A percentile compares a stretch with the other conserved stretches of the same genome.
phyloP scores from a whole-genome alignment of 2,113 vertebrate genomes.

The Lichenostomus cassidix region DNA sequence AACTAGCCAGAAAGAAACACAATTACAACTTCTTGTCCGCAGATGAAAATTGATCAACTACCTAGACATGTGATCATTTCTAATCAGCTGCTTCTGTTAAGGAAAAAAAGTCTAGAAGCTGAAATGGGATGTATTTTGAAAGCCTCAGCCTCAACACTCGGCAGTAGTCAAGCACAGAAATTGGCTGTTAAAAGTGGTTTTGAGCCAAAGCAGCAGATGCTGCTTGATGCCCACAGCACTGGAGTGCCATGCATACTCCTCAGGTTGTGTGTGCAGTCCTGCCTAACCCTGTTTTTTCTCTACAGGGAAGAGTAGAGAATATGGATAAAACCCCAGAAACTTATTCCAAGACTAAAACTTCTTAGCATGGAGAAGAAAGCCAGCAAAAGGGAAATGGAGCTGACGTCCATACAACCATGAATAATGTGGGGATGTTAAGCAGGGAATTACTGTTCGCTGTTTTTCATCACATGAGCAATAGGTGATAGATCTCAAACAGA shows the following conservation, averaged over 20 bases:
- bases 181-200: background rate
- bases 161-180: background rate
- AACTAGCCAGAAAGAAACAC: background rate
- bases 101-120: background rate
- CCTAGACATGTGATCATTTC: background rate
- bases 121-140: background rate
- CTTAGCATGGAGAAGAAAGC: background rate
- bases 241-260: background rate
- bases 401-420: background rate
- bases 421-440: fast-evolving
- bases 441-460: background rate
- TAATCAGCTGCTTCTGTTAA: background rate
- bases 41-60: background rate
- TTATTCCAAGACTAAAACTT: background rate
- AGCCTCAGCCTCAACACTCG: background rate
- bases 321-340: background rate
- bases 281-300: background rate
- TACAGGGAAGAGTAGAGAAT: background rate
- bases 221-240: background rate
- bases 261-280: background rate
- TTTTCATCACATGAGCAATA: background rate
- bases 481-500: background rate
- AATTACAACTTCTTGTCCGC: background rate
- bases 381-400: background rate
- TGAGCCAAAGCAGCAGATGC: background rate